Conservation (phyloP, 2,113 vertebrate genomes). For the Leucoraja erinaceus region DNA sequence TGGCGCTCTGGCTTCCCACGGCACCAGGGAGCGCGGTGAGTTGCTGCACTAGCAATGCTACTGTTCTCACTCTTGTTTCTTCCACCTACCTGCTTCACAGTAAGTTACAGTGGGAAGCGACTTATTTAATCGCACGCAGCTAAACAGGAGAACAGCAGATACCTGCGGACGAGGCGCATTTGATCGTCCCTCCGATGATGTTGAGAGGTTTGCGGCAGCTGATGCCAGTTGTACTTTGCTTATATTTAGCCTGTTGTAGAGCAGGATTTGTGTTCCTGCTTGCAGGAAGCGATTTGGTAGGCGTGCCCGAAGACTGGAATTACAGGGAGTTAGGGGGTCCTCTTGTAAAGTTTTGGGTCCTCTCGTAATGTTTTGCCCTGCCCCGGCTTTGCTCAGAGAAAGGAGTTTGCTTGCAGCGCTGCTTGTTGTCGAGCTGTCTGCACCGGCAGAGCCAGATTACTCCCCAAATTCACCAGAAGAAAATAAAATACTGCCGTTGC, state of each 20-base stretch:
- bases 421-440: background rate
- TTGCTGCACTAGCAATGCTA: background rate
- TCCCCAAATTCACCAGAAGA: background rate
- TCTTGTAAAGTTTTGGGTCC: background rate
- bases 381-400: background rate
- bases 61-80: background rate
- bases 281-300: background rate
- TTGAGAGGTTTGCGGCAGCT: background rate
- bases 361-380: background rate
- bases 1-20: background rate
- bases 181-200: background rate
- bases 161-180: background rate
- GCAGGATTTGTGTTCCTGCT: background rate
- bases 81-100: background rate
- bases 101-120: background rate
- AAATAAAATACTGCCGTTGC: too few relatives aligned
- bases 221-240: too few relatives aligned
- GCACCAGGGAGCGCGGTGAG: background rate
- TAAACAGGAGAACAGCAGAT: background rate
- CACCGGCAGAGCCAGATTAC: background rate
- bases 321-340: background rate
- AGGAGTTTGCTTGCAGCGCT: background rate
- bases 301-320: background rate
- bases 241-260: background rate
- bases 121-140: background rate